Evolutionary conservation across 2,888 invertebrate species (phyloP), one percentile per base, ranked within the genome.

Genomic region (Brachypterus glaber): DNA sequence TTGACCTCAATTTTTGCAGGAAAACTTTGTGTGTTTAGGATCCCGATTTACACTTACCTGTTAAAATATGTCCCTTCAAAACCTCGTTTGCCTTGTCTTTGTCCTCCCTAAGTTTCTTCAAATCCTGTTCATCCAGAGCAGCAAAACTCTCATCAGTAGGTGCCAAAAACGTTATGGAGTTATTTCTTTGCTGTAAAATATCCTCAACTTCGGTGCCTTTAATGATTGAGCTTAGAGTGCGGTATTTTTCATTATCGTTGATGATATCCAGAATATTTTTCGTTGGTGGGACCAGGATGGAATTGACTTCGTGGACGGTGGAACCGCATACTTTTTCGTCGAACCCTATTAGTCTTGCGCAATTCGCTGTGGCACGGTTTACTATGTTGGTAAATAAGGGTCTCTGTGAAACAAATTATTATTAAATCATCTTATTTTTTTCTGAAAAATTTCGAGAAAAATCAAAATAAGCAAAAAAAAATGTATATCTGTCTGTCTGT

Each of bases 321-420:
- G 78, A 78, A 38, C 79, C 79, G 50, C 82, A 83, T 18, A 77
- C 75, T 53, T 75, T 72, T 43, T 76, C 71, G 48, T 79, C 78
- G 38, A 72, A 70, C 45, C 71, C 71, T 1, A 72, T 65, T 8
- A 83, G 55, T 5, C 73, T 66, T 1, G 78, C 79, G 57, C 82
- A 83, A 55, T 82, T 80, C 0, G 77, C 75, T 1, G 81, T 79
- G 1, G 76, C 73, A 33, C 75, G 67, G 46, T 75, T 72, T 54
- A 72, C 70, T 2, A 73, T 64, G 45, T 72, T 72, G 15, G 69
- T 64, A 51, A 76, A 73, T 21, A 75, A 55, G 2, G 73, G 71
- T 42, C 74, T 63, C 67, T 69, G 45, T 33, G 63, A 59, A 35
- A 38, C 11, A 32, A 29, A 7, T 26, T 11, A 27, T 11, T 11